These are phyloP conservation scores for Semibalanus balanoides DNA, from an alignment of 1,140 invertebrate genomes.

Conservation along the genomic window DNA sequence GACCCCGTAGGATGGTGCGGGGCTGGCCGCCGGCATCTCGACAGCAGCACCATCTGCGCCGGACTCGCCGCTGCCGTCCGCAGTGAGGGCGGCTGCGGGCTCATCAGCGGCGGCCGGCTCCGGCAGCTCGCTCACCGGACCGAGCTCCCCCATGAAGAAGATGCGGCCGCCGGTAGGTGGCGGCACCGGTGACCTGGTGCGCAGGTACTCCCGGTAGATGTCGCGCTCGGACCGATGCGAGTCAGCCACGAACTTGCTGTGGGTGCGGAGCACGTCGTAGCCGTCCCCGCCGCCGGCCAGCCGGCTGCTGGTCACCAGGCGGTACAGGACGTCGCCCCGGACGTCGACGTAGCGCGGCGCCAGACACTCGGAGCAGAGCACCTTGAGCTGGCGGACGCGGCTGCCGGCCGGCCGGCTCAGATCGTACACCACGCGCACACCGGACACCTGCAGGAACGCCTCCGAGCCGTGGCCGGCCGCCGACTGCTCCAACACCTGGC, in stretches of 20 bases:
- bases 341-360: constrained; percentile 42
- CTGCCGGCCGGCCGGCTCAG: constrained; percentile 36
- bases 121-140: too few relatives aligned
- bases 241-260: constrained; percentile 79
- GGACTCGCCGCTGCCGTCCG: too few relatives aligned
- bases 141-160: background rate
- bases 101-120: too few relatives aligned
- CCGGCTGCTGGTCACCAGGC: constrained; percentile 44
- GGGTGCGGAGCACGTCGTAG: constrained; percentile 47
- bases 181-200: background rate
- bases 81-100: too few relatives aligned
- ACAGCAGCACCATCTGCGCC: too few relatives aligned
- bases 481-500: background rate
- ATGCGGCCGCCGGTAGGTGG: background rate
- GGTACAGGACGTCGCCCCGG: constrained; percentile 35
- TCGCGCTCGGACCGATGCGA: constrained; percentile 27
- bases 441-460: background rate
- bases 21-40: too few relatives aligned
- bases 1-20: too few relatives aligned
- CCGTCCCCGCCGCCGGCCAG: constrained; percentile 51
- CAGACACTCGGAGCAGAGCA: constrained; percentile 47
- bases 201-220: constrained; percentile 6
- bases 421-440: constrained; percentile 35
- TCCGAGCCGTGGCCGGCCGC: too few relatives aligned
- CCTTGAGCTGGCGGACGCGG: constrained; percentile 38